Base-by-base conservation (phyloP, 2,888 invertebrate genomes). In the Schrankia costaestrigalis region DNA sequence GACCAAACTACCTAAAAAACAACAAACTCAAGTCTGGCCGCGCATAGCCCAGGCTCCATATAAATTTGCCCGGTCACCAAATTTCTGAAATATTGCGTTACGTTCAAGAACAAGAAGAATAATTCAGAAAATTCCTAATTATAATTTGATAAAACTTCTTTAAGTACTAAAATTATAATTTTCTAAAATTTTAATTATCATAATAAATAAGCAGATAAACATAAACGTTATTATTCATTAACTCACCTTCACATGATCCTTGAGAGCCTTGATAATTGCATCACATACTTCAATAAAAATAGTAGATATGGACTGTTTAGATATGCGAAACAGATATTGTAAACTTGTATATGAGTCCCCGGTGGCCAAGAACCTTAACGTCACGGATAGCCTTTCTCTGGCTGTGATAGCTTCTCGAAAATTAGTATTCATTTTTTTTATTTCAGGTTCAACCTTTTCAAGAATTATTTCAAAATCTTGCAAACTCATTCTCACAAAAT, bases 401-500 rank as follows among this genome's bases (percentile, higher is more conserved):
- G 26, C 27, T 35, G 42, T 30, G 18, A 41, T 41, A 28, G 39
- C 41, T 30, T 34, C 32, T 35, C 39, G 28, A 34, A 31, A 39
- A 26, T 39, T 28, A 19, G 42, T 40, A 37, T 46, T 28, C 26
- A 30, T 36, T 41, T 41, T 37, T 44, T 39, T 36, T 35, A 34
- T 37, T 36, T 34, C 26, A 36, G 42, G 38, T 24, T 43, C 42
- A 35, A 46, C 35, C 37, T 42, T 39, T 37, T 44, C 35, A 39
- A 37, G 42, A 40, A 48, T 40, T 30, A 37, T 37, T 42, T 42
- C 40, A 37, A 46, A 41, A 34, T 47, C 39, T 17, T 41, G 36
- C 34, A 36, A 36, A 41, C 27, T 39, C 34, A 48, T 41, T 48
- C 44, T 36, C 36, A 44, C n/a, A n/a, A 41, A 41, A 41, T 46